A percentile compares a stretch with the other conserved stretches of the same genome.
phyloP scores from a whole-genome alignment of 2,797 vertebrate species.

The Phylloscopus collybita region DNA sequence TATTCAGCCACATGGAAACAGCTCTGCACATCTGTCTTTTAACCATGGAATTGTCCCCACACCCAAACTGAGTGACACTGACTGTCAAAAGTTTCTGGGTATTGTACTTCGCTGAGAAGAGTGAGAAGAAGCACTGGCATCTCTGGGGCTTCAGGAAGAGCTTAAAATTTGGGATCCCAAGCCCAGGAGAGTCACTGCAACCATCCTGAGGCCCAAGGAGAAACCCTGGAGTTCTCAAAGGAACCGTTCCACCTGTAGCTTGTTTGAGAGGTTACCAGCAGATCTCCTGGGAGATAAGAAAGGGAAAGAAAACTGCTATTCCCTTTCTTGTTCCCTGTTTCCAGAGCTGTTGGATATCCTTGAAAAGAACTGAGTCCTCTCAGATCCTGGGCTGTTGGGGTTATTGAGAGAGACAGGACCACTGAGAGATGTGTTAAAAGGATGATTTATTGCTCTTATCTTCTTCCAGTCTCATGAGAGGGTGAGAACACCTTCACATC shows the following conservation, averaged over 20 bases:
- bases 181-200: neutral
- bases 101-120: neutral
- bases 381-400: neutral
- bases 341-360: neutral
- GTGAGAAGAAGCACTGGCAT: neutral
- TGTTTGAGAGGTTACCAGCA: neutral
- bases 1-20: neutral
- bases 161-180: neutral
- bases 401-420: neutral
- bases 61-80: neutral
- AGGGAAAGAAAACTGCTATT: neutral
- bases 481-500: neutral
- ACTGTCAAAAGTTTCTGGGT: neutral
- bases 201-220: neutral
- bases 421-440: neutral
- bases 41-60: neutral
- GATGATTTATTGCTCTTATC: neutral
- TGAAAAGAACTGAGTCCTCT: neutral
- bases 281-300: neutral
- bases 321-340: neutral
- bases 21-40: fast-evolving
- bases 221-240: neutral
- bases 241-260: fast-evolving
- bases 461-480: neutral
- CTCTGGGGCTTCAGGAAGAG: neutral